A percentile compares a stretch with the other conserved stretches of the same genome.
phyloP scores from a whole-genome alignment of 2,797 vertebrate species.

The Poecilia velifera region DNA sequence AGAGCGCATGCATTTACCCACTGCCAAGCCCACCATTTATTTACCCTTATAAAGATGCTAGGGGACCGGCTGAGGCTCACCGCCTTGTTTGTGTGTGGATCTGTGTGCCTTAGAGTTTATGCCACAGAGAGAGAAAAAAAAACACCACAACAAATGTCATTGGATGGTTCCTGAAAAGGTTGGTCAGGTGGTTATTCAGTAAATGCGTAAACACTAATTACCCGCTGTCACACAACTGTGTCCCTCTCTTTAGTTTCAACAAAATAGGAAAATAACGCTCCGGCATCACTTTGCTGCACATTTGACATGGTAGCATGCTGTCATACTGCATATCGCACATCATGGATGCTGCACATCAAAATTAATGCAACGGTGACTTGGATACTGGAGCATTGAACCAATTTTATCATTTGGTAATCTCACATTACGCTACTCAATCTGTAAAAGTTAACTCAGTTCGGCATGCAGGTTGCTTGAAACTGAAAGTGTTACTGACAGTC shows the following conservation, averaged over 20 bases:
- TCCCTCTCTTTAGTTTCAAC: not conserved
- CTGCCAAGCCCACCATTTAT: conserved; percentile 92
- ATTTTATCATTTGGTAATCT: not conserved
- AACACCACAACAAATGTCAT: conserved; percentile 23
- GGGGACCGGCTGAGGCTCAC: conserved; percentile 64
- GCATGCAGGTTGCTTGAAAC: conserved; percentile 1
- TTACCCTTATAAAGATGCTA: conserved; percentile 86
- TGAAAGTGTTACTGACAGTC: not conserved
- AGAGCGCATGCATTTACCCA: conserved; percentile 90
- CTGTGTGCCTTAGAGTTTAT: conserved; percentile 25
- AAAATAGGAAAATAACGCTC: not conserved
- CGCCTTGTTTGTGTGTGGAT: conserved; percentile 45
- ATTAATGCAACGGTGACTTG: not conserved
- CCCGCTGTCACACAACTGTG: not conserved
- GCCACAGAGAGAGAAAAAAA: conserved; percentile 6
- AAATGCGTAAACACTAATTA: not conserved
- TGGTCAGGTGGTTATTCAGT: conserved; percentile 1
- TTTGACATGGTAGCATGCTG: not conserved
- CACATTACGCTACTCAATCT: not conserved
- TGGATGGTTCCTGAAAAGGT: conserved; percentile 31
- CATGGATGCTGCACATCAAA: not conserved
- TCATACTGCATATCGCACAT: not conserved
- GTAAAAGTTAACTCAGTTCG: not conserved
- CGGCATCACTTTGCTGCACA: not conserved
- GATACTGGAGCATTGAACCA: not conserved